Base-by-base conservation (phyloP, 2,797 vertebrate species). In the Phyllotis vaccarum region DNA sequence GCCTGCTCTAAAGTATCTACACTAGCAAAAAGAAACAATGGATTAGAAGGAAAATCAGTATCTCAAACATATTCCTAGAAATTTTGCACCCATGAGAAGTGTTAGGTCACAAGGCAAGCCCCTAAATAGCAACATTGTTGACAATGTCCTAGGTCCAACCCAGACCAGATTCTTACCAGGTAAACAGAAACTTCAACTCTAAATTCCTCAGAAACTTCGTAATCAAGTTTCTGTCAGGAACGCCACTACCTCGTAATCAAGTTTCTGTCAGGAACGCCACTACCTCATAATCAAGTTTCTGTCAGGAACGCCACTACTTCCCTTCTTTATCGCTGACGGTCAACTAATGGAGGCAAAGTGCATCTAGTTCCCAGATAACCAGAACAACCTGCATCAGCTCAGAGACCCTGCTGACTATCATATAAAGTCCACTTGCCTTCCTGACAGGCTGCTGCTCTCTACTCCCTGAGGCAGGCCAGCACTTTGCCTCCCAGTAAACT, bases 21-120 rank as follows among this genome's bases (percentile, higher is more conserved):
- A 31, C 16, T 13, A 90, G 96, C 21, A 83, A 34, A 85, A 82
- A 94, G 80, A 82, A 12, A 87, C 16, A 31, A 62, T 54, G 83
- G 62, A 27, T 80, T 3, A 5, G 19, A 87, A 0, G 2, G 54
- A 95, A 95, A 46, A 76, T 46, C 56, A 70, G 7, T 10, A 89
- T 86, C 76, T 90, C 10, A 2, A 4, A 76, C 11, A 60, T 24
- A 0, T 0, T 9, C 43, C 80, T n/a, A 83, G 49, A 83, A 93
- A 95, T 52, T 90, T 82, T 64, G 72, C 29, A 94, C 46, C 40
- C 49, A 60, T 80, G 34, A 79, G 21, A 43, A 31, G 68, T 40
- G 22, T 58, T 60, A 60, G 54, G 79, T 81, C 79, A 81, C 79
- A 60, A 81, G 27, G 79, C 58, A 80, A 22, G 54, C 54, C 54